Conservation (phyloP, 92 coral and sea anemone genomes). For the Epizoanthus rinbou region DNA sequence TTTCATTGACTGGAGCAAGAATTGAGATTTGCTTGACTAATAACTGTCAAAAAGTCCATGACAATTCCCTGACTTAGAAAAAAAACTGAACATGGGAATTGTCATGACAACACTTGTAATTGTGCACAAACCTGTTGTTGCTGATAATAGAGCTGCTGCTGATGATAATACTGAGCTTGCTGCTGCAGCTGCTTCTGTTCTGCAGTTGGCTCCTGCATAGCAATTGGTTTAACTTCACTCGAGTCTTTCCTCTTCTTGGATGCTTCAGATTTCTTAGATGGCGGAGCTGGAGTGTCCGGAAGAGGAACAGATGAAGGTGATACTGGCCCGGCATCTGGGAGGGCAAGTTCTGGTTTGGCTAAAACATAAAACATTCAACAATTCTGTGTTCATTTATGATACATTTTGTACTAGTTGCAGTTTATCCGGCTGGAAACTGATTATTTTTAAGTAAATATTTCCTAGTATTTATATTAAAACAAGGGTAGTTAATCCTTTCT, state of each 20-base stretch:
- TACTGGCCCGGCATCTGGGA: constrained; percentile 70
- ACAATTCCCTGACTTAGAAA: too few relatives aligned
- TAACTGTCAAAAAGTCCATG: too few relatives aligned
- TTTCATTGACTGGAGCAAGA: too few relatives aligned
- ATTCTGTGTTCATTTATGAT: background rate
- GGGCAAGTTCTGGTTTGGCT: constrained; percentile 45
- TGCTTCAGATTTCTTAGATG: constrained; percentile 49
- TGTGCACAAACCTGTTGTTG: constrained; percentile 44
- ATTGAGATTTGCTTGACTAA: too few relatives aligned
- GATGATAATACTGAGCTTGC: constrained; percentile 82
- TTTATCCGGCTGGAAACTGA: too few relatives aligned
- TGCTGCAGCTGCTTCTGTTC: constrained; percentile 89
- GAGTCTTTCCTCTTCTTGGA: constrained; percentile 53
- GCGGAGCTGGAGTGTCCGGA: constrained; percentile 93
- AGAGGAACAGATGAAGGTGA: constrained; percentile 96
- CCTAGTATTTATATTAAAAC: too few relatives aligned
- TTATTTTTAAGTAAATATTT: too few relatives aligned
- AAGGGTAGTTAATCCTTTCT: too few relatives aligned
- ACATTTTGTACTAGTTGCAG: too few relatives aligned
- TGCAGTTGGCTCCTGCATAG: constrained; percentile 80
- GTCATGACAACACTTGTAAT: too few relatives aligned
- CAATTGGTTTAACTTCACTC: constrained; percentile 70
- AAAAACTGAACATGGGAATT: too few relatives aligned
- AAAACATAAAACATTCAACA: background rate
- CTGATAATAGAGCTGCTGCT: constrained; percentile 66